These are phyloP conservation scores for Graphium colonna DNA, from an alignment of 2,888 invertebrate species.

Conservation along the genomic window DNA sequence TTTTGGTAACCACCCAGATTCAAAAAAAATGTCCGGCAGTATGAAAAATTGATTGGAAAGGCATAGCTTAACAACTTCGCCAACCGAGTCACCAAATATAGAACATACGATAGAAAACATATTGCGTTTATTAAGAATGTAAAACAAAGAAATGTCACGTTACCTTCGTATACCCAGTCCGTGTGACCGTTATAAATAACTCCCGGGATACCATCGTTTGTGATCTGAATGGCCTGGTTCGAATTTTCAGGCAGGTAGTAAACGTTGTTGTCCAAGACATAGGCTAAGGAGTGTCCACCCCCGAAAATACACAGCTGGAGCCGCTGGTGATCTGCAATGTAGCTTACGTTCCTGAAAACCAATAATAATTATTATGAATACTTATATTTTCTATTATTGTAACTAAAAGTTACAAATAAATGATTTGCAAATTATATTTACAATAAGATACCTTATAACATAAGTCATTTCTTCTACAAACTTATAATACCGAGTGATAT, in stretches of 20 bases:
- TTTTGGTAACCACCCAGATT: no score
- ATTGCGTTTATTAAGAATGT: not conserved
- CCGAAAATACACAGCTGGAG: conserved; percentile 83
- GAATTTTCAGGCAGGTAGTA: conserved; percentile 75
- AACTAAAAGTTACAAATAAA: no score
- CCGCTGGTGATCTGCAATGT: conserved; percentile 75
- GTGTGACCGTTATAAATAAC: conserved; percentile 90
- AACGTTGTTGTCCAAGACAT: conserved; percentile 85
- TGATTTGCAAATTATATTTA: no score
- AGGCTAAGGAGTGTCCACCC: conserved; percentile 75
- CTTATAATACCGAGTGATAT: no score
- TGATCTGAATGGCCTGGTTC: conserved; percentile 67
- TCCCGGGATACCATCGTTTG: conserved; percentile 81
- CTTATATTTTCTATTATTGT: no score
- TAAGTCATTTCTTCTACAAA: no score
- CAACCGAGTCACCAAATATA: no score
- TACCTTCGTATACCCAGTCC: conserved; percentile 97
- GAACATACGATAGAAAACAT: no score
- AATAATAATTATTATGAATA: conserved; percentile 15
- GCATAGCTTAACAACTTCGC: no score
- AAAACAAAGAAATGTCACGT: not conserved
- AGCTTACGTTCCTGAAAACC: conserved; percentile 45
- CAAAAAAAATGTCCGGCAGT: no score
- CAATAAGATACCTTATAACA: no score
- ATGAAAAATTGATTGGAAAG: no score